Base-by-base conservation (phyloP, 2,113 vertebrate species). In the Rhinogobius similis region DNA sequence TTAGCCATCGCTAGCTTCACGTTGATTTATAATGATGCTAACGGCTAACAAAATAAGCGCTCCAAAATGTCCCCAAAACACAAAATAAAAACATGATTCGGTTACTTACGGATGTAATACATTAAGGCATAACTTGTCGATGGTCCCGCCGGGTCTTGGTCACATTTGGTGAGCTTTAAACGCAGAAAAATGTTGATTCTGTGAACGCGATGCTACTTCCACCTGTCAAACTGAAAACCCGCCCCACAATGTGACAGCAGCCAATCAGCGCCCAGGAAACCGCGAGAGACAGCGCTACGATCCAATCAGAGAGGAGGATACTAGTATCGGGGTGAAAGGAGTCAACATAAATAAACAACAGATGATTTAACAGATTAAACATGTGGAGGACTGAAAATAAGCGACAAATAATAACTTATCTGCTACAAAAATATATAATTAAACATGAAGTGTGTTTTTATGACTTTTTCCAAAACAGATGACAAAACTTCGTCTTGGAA, bases 91-190 rank as follows among this genome's bases (percentile, higher is more conserved):
- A 10, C 52, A n/a, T 0, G 32, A 48, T 13, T 10, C 0, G 61
- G 0, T 46, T 74, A 89, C 91, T 91, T 76, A 92, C 90, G 86
- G 75, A 87, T 90, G 67, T 83, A 88, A 88, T 83, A 84, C 83
- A 91, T 92, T 82, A 90, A 89, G 76, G 8, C 89, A 88, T 89
- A 43, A 87, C 82, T 59, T 67, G 78, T 59, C 36, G 50, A 32
- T 1, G 4, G 0, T 4, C 10, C 8, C 11, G 32, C 16, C 7
- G 41, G 1, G 16, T 41, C 44, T 10, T 5, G 32, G 41, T 84
- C 14, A 63, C 67, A 61, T 62, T 21, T 10, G 29, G 1, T 20
- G 26, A 4, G 24, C 23, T 61, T 71, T 73, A 14, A 1, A 43
- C 26, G 62, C 66, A 50, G 7, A 23, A 2, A 52, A 79, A 44